Base-by-base conservation (phyloP, 2,113 vertebrate genomes). In the Dipodomys spectabilis region DNA sequence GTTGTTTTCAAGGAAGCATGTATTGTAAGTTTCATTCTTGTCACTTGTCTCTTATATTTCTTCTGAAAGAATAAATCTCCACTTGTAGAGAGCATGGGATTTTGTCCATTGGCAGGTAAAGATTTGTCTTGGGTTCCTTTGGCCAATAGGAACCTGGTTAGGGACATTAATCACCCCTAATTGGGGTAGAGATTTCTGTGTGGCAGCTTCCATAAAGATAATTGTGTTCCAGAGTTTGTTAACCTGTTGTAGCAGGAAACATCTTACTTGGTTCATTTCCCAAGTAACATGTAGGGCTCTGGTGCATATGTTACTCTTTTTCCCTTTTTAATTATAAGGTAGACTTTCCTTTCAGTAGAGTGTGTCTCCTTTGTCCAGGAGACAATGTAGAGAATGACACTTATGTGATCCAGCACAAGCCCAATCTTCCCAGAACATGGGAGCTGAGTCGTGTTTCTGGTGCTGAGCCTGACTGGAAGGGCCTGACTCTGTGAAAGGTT, bases 181-280 rank as follows among this genome's bases (percentile, higher is more conserved):
- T 20, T 23, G 53, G 73, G 72, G 71, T 90, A 78, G 45, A 93
- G 27, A 49, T 92, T 95, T 91, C 45, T 44, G 78, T 80, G 16
- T 67, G 19, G 12, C 35, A 81, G 5, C 69, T 81, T 12, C 25
- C 60, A 83, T 45, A 67, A 82, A 84, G 57, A 71, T 69, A 9
- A n/a, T 45, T 83, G 28, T 83, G 45, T 87, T 92, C 93, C 57
- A 73, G 32, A 86, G 64, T 77, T 88, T 62, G 7, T 82, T 87
- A 78, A 90, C 19, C 73, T 92, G 25, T 86, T 44, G 3, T 84
- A 27, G 45, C 44, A 72, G 49, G 90, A 92, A 85, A 93, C 78
- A 16, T 16, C 75, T 92, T 53, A 13, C 1, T 79, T 82, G 25
- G 19, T 15, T 94, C 75, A 18, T 85, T 93, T 87, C 85, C 4